phyloP scores from a whole-genome alignment of 2,113 vertebrate species.

The Pelecanoides urinatrix region DNA sequence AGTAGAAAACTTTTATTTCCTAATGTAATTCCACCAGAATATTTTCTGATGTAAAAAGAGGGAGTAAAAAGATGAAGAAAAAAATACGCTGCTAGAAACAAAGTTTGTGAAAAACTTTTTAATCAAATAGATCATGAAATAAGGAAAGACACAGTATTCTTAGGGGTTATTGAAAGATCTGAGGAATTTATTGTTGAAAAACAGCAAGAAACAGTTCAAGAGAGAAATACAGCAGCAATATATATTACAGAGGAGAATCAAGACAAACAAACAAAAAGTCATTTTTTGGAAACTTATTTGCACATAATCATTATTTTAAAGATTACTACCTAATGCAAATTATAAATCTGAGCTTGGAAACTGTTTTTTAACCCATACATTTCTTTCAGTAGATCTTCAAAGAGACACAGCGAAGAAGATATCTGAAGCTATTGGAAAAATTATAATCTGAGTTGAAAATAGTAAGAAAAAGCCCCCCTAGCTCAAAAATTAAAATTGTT shows the following conservation, averaged over 20 bases:
- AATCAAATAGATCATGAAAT: not conserved
- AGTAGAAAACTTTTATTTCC: not conserved
- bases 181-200: not conserved
- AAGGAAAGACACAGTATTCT: not conserved
- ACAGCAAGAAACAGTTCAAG: not conserved
- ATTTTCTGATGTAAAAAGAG: not conserved
- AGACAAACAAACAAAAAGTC: not conserved
- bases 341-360: not conserved
- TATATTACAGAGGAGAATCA: not conserved
- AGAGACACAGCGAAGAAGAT: not conserved
- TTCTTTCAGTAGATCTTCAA: not conserved
- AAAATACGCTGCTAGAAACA: not conserved
- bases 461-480: not conserved
- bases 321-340: not conserved
- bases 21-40: not conserved
- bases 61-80: not conserved
- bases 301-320: not conserved
- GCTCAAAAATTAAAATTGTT: not conserved
- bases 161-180: not conserved
- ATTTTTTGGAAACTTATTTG: not conserved
- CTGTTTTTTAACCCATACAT: not conserved
- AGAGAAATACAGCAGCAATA: not conserved
- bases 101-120: not conserved
- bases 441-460: not conserved
- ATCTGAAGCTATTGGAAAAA: not conserved